Evolutionary conservation across 2,888 invertebrate genomes (phyloP), one percentile per base, ranked within the genome.

Genomic region (Catocala nupta): DNA sequence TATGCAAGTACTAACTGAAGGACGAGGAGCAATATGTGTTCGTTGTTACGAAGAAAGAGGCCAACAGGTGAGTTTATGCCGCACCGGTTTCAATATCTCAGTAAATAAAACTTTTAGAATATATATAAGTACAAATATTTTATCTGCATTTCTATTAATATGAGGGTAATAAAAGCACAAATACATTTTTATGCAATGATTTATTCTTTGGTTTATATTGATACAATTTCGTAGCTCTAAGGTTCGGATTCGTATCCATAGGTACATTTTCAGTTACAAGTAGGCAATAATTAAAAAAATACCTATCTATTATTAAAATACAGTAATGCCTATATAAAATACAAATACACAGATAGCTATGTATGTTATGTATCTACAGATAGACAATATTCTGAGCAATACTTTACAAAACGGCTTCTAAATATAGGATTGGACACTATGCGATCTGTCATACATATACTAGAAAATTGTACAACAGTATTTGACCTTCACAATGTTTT

Each of bases 311-410:
- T 84, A 86, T 77, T 84, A 86, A 86, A 83, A 82, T 88, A 88
- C 80, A 75, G 74, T 84, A 79, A 83, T 81, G 79, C 76, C 80
- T 89, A 86, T 76, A 88, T 84, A 89, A 88, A 88, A 88, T 89
- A 88, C 70, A 80, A 73, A 70, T 75, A 71, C 70, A 74, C 50
- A 73, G 62, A 74, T 68, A 69, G 65, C 68, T 78, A 80, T 79
- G 64, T 64, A 71, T 63, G 66, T 59, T 63, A 70, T 64, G 67
- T 72, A 68, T 72, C 68, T 70, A 73, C 70, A 55, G 72, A 77
- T 73, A 78, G 68, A 73, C 65, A 75, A 68, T 70, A 71, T 69
- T 80, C 69, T 80, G 81, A 83, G 82, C 81, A 82, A 82, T 50
- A 73, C 51, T 70, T 72, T 73, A 55, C 59, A 69, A 73, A 71